A percentile compares a stretch with the other conserved stretches of the same genome.
phyloP scores from a whole-genome alignment of 1,140 invertebrate genomes.

The Drosophila nigromelanica region DNA sequence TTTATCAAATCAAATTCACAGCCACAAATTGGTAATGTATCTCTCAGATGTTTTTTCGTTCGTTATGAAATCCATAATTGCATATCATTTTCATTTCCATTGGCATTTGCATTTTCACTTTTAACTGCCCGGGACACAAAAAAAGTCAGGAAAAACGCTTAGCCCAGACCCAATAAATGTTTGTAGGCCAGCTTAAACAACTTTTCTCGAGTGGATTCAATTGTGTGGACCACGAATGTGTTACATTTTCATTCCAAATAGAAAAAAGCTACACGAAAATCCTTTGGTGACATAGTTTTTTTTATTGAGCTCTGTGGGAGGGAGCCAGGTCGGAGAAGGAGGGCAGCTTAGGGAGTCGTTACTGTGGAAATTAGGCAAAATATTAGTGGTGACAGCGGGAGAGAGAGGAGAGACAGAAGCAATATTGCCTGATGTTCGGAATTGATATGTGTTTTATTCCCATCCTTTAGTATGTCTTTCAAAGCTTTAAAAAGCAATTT shows the following conservation, averaged over 20 bases:
- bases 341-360: constrained; percentile 26
- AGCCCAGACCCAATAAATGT: constrained; percentile 1
- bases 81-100: constrained; percentile 2
- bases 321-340: background rate
- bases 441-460: constrained; percentile 30
- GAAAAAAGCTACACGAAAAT: constrained; percentile 40
- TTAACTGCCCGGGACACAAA: no score
- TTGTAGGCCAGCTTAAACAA: constrained; percentile 13
- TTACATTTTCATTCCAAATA: constrained; percentile 23
- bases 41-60: constrained; percentile 15
- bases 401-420: background rate
- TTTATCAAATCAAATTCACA: no score
- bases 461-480: constrained; percentile 1
- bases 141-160: constrained; percentile 4
- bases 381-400: background rate
- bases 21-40: background rate
- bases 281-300: constrained; percentile 23
- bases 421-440: constrained; percentile 24
- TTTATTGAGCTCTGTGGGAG: constrained; percentile 10
- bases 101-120: constrained; percentile 7
- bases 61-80: constrained; percentile 9
- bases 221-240: constrained; percentile 4
- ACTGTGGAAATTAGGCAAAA: constrained; percentile 34
- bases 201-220: constrained; percentile 15
- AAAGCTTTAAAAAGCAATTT: constrained; percentile 43